Conservation (phyloP, 2,113 vertebrate genomes). For the Barbus barbus region DNA sequence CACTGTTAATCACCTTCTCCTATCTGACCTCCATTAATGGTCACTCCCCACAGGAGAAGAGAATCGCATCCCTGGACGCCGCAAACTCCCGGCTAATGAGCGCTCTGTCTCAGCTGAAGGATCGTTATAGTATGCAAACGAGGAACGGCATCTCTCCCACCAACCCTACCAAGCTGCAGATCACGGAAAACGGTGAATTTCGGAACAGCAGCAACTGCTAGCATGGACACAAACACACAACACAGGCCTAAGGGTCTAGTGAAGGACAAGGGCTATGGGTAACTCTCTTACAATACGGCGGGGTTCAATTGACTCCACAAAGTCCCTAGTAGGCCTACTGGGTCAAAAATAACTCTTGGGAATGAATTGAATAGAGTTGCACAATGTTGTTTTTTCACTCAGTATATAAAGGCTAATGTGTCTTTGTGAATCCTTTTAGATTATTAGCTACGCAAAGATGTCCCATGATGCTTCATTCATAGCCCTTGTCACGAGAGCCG, state of each 20-base stretch:
- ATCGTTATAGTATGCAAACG: slow-evolving; percentile 94
- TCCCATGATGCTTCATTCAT: slow-evolving; percentile 7
- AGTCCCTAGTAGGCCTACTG: not conserved
- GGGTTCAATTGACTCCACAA: not conserved
- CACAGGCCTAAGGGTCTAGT: not conserved
- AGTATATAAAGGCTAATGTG: not conserved
- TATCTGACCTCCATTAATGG: slow-evolving; percentile 15
- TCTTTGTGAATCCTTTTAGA: slow-evolving; percentile 32
- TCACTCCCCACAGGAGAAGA: slow-evolving; percentile 84
- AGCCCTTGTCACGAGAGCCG: not conserved
- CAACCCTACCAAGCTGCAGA: slow-evolving; percentile 98
- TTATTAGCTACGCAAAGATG: slow-evolving; percentile 25
- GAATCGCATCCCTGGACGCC: slow-evolving; percentile 90
- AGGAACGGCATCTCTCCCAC: slow-evolving; percentile 97
- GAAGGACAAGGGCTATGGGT: slow-evolving; percentile 54
- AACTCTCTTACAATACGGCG: not conserved
- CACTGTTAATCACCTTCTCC: slow-evolving; percentile 29
- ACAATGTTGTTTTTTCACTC: not conserved
- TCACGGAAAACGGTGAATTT: slow-evolving; percentile 99
- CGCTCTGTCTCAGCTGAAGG: slow-evolving; percentile 96
- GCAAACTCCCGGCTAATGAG: slow-evolving; percentile 95
- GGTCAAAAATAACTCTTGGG: not conserved
- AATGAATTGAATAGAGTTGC: slow-evolving; percentile 1
- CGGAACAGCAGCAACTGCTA: slow-evolving; percentile 96
- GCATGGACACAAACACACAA: slow-evolving; percentile 45